Evolutionary conservation across 2,113 vertebrate species (phyloP).

Genomic region (Argyrosomus japonicus): DNA sequence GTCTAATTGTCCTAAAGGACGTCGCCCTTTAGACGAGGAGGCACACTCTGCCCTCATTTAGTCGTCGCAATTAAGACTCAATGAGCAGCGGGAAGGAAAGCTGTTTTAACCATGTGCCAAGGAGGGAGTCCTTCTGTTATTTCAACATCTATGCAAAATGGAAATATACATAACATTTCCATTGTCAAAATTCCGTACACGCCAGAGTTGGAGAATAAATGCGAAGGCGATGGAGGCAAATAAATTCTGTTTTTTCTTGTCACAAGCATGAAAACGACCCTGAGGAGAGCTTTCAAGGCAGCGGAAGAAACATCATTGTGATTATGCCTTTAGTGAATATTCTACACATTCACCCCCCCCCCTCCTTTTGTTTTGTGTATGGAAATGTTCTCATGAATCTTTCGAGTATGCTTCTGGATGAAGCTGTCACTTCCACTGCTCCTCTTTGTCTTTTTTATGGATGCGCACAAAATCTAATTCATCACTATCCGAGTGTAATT

Average conservation of each 20-base stretch:
- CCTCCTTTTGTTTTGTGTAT: constrained; percentile 53
- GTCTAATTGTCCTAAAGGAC: constrained; percentile 52
- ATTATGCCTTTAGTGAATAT: constrained; percentile 64
- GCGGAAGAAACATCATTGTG: constrained; percentile 55
- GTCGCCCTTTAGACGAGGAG: constrained; percentile 28
- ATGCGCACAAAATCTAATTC: constrained; percentile 63
- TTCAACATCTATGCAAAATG: constrained; percentile 11
- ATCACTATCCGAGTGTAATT: constrained; percentile 66
- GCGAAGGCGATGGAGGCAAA: constrained; percentile 31
- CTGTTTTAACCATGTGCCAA: constrained; percentile 5
- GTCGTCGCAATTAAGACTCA: constrained; percentile 30
- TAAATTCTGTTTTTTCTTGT: constrained; percentile 46
- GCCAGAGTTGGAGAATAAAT: constrained; percentile 34
- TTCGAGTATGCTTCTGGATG: constrained; percentile 62
- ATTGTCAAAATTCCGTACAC: constrained; percentile 18
- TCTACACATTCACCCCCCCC: constrained; percentile 52
- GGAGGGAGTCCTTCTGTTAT: constrained; percentile 5
- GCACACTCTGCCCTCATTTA: constrained; percentile 36
- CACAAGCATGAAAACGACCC: constrained; percentile 40
- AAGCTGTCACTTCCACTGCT: constrained; percentile 66
- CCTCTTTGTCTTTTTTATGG: constrained; percentile 58
- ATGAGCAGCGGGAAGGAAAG: constrained; percentile 12
- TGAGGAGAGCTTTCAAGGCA: constrained; percentile 52
- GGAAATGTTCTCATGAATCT: constrained; percentile 71
- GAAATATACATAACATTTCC: constrained; percentile 47